A percentile compares a stretch with the other conserved stretches of the same genome.
These are phyloP conservation scores for Cephalopachus bancanus DNA, from an alignment of 2,797 vertebrate species.

Conservation along the genomic window DNA sequence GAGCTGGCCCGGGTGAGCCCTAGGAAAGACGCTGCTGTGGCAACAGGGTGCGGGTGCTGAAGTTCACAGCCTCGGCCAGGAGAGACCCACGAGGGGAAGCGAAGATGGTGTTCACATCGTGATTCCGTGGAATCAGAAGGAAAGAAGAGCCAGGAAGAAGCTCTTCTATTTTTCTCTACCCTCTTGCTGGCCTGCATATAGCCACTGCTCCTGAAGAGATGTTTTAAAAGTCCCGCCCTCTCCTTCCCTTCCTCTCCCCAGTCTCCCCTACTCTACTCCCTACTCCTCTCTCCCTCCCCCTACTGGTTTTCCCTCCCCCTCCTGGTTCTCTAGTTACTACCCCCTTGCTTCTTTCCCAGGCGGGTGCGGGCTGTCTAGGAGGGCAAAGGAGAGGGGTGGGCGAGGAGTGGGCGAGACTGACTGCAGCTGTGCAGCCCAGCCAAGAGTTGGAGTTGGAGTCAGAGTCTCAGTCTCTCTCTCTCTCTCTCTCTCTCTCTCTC, in stretches of 20 bases:
- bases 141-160: neutral
- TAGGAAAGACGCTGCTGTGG: accelerated
- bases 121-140: neutral
- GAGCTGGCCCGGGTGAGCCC: accelerated
- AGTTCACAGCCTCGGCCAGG: accelerated
- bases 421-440: slow-evolving; percentile 54
- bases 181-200: neutral
- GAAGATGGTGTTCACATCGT: neutral
- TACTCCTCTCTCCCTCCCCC: slow-evolving; percentile 38
- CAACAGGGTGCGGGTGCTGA: neutral
- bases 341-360: neutral
- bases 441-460: too few species aligned
- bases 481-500: neutral
- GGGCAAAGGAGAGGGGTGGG: slow-evolving; percentile 73
- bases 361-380: slow-evolving; percentile 70
- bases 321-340: slow-evolving; percentile 38
- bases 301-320: slow-evolving; percentile 36
- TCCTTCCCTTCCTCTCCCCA: neutral
- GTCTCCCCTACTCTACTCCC: neutral
- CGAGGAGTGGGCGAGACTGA: slow-evolving; percentile 84
- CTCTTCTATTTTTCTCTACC: neutral
- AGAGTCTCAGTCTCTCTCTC: neutral
- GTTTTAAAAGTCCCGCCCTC: neutral
- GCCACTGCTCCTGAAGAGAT: neutral
- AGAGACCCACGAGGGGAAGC: neutral